Base-by-base conservation (phyloP, 2,888 invertebrate species). In the Dryomyza anilis region DNA sequence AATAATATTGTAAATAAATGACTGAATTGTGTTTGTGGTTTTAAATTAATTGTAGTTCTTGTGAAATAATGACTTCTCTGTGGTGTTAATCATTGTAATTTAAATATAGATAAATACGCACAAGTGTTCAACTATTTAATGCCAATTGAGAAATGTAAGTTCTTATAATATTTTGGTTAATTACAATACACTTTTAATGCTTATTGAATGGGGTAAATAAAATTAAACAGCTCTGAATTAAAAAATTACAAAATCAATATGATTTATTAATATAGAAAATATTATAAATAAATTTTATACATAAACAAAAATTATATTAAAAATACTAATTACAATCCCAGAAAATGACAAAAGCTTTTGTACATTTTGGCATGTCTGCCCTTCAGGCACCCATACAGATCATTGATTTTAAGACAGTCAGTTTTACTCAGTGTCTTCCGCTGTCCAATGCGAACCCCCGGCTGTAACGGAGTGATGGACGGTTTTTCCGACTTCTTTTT, bases 371-470 rank as follows among this genome's bases (percentile, higher is more conserved):
- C 82, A 1, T 73, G 78, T 0, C 81, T 74, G 1, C 81, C 82
- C 23, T 71, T 71, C 7, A 81, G 66, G 30, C 90, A 90, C 0
- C 88, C 87, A 71, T 90, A 90, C 39, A 89, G 79, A 70, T 88
- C 87, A 74, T 90, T 90, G 5, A 90, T 84, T 79, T 90, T 90
- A 48, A 89, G 78, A 72, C 90, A 90, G 76, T 90, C 89, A 1
- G 87, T 87, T 80, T 87, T 87, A 33, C 89, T 89, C 69, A 90
- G 79, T 33, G 86, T 87, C 73, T 86, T 86, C 33, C 90, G 81
- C 76, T 90, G 90, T 0, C 89, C 90, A 29, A 89, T 84, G 56
- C 83, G 84, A 1, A 84, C 83, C 2, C 86, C 87, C 6, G 85
- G 83, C 72, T 85, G 83, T 73, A 87, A 86, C 0, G 89, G 84